Base-by-base conservation (phyloP, 2,888 invertebrate species). In the Chalcosyrphus nemorum region DNA sequence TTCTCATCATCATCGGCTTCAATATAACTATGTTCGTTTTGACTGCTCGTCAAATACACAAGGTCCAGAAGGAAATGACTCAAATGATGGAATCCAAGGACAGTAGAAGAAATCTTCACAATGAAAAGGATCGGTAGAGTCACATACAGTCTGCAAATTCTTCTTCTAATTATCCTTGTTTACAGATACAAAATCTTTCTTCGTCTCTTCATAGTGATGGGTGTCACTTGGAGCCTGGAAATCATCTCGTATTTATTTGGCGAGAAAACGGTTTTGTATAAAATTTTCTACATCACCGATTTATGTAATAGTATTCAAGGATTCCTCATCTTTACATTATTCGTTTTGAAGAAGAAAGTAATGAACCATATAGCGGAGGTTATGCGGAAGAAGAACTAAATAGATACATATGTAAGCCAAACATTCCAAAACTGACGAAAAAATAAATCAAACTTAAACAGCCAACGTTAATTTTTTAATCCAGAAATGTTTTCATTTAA, bases 171-270 rank as follows among this genome's bases (percentile, higher is more conserved):
- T 9, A 43, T 13, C 4, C 24, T n/a, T 15, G 38, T 56, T 71
- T 45, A 3, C 11, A 97, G 97, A 91, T 96, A 95, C 89, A 94
- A 94, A 27, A 92, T 97, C 2, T 97, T 96, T 89, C 88, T 96
- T 87, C 96, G 97, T 88, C 92, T 97, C 35, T 95, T 97, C 89
- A 93, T 97, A 87, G 96, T 96, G 24, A 97, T 97, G 96, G 97
- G 97, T 0, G 94, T 96, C 15, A 96, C 95, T 88, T 97, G 97
- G 97, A 93, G 94, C 0, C 94, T 95, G 92, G 97, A 97, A 89
- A 93, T 96, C 57, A 92, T 96, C 76, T 95, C 96, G 43, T 96
- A 95, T 93, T 93, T 94, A 15, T 93, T 93, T 1, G 93, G 93
- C 77, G 61, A 75, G 2, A 92, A 89, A n/a, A 88, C 86, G 2